Evolutionary conservation across 1,140 invertebrate species (phyloP), one percentile per base, ranked within the genome.

Genomic region (Conopomorpha cramerella): DNA sequence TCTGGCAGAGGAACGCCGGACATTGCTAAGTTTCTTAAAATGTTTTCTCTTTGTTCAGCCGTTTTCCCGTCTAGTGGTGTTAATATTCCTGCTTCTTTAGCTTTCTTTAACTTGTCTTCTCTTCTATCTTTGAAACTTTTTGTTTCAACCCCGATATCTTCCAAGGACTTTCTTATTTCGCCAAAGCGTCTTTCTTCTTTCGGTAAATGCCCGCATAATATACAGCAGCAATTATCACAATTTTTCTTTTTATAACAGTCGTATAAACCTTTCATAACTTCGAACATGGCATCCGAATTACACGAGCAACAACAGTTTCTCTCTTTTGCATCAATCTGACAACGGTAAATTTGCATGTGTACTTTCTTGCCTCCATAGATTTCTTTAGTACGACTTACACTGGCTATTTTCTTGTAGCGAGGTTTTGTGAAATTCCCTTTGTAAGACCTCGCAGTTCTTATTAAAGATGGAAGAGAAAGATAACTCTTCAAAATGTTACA

Each of bases 81-180:
- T 10, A 2, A 7, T 15, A 30, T 2, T 16, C 15, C 15, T 16
- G 8, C 15, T 16, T 16, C 16, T 16, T 8, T 1, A 16, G 2
- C 1, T 32, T 14, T 2, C 1, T 16, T 32, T 32, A 8, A 32
- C n/a, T 32, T 32, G 10, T 16, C 1, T 16, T 32, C 10, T 12
- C 27, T 28, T 28, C 27, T 12, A 40, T 17, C 8, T 49, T 30
- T 34, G 26, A 30, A n/a, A 29, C 35, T 19, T 34, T 27, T n/a
- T 41, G 34, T 32, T 38, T 43, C 10, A 23, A 17, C 28, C 28
- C 34, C 39, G 28, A 42, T 15, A 34, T 35, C 30, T 40, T 40
- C 40, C 29, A 32, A 26, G n/a, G 48, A 48, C 39, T 60, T 64
- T 34, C 45, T 44, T 29, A 49, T 30, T 36, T 56, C 52, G 6